Conservation (phyloP, 2,797 vertebrate genomes). For the Peromyscus attwateri region DNA sequence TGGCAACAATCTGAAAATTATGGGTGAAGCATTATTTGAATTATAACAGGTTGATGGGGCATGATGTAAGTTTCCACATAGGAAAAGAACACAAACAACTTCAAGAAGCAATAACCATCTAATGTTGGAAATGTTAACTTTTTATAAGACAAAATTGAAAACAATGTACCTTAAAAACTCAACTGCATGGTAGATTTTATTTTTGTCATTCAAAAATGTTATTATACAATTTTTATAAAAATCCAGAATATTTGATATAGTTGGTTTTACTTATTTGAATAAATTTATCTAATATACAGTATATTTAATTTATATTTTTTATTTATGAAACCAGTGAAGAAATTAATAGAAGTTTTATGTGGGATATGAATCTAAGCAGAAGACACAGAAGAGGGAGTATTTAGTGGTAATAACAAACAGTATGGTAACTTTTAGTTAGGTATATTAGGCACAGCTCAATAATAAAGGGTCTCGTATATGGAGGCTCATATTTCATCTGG, state of each 20-base stretch:
- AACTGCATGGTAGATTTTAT: background rate
- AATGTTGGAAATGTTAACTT: background rate
- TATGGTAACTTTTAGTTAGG: accelerated
- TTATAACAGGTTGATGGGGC: background rate
- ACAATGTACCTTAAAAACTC: background rate
- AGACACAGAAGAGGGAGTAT: accelerated
- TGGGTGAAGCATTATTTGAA: background rate
- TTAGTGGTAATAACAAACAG: background rate
- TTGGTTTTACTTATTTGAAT: background rate
- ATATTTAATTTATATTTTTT: background rate
- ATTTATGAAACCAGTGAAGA: background rate
- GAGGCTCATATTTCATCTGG: background rate
- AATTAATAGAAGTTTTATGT: background rate
- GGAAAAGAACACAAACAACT: background rate
- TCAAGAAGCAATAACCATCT: background rate
- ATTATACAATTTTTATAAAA: background rate
- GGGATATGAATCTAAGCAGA: background rate
- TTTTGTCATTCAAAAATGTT: background rate
- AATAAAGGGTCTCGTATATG: too few relatives aligned
- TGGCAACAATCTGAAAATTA: background rate
- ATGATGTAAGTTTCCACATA: background rate
- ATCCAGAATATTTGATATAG: background rate
- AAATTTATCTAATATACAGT: background rate
- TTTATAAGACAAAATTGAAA: background rate
- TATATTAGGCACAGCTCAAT: background rate